A percentile compares a stretch with the other conserved stretches of the same genome.
Conservation (phyloP, 2,113 vertebrate species). For the Saguinus midas region DNA sequence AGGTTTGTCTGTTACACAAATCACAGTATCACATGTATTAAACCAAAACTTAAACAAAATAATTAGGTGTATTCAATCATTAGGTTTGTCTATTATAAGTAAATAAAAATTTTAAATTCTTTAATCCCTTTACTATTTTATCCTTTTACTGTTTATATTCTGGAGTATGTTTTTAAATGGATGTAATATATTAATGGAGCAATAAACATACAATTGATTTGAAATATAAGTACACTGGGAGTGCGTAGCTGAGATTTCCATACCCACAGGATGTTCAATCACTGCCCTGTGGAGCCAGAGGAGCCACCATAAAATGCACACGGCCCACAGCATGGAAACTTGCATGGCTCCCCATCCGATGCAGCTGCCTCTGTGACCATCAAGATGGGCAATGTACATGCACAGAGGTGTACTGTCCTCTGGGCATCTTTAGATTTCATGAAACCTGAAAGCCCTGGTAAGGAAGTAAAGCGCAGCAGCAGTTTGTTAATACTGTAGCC, state of each 20-base stretch:
- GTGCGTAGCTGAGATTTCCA: neutral
- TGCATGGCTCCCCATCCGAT: neutral
- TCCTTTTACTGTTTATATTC: slow-evolving; percentile 5
- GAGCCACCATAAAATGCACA: neutral
- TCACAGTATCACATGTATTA: neutral
- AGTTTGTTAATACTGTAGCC: neutral
- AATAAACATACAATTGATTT: neutral
- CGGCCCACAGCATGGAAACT: neutral
- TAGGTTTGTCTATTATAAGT: neutral
- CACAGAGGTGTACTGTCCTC: neutral
- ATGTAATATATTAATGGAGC: neutral
- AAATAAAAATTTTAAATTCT: slow-evolving; percentile 6
- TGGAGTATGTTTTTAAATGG: neutral
- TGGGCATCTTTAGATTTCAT: neutral
- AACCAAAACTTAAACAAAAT: neutral
- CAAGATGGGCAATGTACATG: neutral
- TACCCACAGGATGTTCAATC: neutral
- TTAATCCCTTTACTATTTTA: slow-evolving; percentile 2
- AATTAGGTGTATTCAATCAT: neutral
- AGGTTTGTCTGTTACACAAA: neutral
- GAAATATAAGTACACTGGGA: neutral
- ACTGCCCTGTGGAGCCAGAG: neutral
- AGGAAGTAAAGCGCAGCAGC: neutral
- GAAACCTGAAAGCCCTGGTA: neutral
- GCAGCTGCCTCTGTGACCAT: neutral